phyloP scores from a whole-genome alignment of 2,797 vertebrate species.

The Agapornis canus region DNA sequence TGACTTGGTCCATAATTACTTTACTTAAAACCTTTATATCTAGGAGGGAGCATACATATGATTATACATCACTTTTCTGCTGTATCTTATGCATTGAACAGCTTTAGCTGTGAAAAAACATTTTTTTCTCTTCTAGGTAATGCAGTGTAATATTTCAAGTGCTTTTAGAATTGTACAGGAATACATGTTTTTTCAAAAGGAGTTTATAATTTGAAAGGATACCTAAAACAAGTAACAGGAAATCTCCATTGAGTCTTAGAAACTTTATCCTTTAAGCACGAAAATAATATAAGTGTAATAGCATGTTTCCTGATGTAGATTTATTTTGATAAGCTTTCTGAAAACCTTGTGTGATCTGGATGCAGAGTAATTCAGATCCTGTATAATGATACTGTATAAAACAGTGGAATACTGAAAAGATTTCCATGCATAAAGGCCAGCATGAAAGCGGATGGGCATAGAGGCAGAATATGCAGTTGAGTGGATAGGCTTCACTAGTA shows the following conservation, averaged over 20 bases:
- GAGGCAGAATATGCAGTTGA: background rate
- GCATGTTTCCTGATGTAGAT: background rate
- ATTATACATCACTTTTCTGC: background rate
- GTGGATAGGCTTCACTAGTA: background rate
- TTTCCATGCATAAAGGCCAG: background rate
- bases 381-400: background rate
- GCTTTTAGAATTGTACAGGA: background rate
- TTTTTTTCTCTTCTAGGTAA: background rate
- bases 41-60: rapidly evolving
- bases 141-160: background rate
- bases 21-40: background rate
- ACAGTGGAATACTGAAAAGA: background rate
- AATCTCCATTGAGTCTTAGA: background rate
- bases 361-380: background rate
- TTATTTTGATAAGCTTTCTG: background rate
- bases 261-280: background rate
- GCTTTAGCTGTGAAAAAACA: background rate
- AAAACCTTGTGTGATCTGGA: background rate
- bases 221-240: background rate
- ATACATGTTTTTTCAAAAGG: background rate
- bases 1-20: too few species aligned
- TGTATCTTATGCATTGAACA: background rate
- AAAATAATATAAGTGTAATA: background rate
- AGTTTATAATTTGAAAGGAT: background rate
- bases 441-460: background rate